Conservation (phyloP, 2,113 vertebrate species). For the Scopus umbretta region DNA sequence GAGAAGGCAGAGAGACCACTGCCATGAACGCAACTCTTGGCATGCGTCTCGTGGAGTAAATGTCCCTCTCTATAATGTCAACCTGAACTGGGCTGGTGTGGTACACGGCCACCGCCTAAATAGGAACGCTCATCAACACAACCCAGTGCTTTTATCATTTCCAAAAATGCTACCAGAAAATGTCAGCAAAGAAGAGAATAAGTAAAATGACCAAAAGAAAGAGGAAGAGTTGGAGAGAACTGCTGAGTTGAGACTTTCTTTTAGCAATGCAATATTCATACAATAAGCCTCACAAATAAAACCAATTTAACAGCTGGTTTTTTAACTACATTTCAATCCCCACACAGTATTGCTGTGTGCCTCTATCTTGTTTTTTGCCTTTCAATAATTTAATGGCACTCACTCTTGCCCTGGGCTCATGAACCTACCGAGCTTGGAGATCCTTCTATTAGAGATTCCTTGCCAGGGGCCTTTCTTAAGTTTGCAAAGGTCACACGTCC, state of each 20-base stretch:
- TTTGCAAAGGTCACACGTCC: not conserved
- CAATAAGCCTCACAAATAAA: not conserved
- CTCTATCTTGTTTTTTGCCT: not conserved
- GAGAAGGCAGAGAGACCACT: not conserved
- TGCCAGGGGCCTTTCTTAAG: not conserved
- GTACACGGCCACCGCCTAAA: not conserved
- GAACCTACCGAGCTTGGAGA: not conserved
- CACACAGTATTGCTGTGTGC: not conserved
- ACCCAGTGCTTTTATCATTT: not conserved
- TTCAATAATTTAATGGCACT: not conserved
- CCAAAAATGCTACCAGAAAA: not conserved
- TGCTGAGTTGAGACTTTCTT: not conserved
- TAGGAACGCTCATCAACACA: not conserved
- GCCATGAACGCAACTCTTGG: accelerated
- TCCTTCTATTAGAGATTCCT: not conserved
- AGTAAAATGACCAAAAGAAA: not conserved
- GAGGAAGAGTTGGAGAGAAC: not conserved
- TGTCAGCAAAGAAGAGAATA: not conserved
- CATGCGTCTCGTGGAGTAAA: accelerated
- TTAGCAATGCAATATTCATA: not conserved
- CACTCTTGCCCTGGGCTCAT: not conserved
- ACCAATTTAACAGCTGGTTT: not conserved
- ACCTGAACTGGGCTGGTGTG: accelerated
- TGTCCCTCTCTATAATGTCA: accelerated
- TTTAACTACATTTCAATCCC: not conserved